A percentile compares a stretch with the other conserved stretches of the same genome.
These are phyloP conservation scores for Melanerpes formicivorus DNA, from an alignment of 2,113 vertebrate species.

Conservation along the genomic window DNA sequence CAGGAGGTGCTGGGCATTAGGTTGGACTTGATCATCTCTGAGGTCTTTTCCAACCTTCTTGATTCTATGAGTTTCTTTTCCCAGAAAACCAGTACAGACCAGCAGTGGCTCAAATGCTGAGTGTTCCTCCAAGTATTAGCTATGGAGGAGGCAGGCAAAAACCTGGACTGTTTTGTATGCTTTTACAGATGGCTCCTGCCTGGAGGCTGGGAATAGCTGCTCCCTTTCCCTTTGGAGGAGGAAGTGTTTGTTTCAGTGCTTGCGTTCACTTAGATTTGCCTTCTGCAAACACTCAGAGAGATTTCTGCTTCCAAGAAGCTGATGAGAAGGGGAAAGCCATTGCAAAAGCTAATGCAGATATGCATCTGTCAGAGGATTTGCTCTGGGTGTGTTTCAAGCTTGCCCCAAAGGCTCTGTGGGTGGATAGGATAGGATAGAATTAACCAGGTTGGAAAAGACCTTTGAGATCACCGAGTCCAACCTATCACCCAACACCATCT, in stretches of 20 bases:
- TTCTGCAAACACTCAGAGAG: background rate
- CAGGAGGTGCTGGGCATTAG: no score
- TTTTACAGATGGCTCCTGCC: background rate
- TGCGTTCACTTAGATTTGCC: background rate
- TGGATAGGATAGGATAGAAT: no score
- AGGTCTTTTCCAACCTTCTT: no score
- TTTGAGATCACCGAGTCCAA: no score
- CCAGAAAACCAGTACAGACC: background rate
- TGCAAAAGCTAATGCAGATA: background rate
- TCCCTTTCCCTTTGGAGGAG: background rate
- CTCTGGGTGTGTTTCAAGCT: background rate
- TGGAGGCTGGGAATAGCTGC: background rate
- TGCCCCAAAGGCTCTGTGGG: background rate
- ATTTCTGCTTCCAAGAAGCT: background rate
- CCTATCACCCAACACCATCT: no score
- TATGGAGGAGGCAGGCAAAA: background rate
- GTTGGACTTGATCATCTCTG: no score
- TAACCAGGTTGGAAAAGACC: no score
- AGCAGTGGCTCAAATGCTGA: background rate
- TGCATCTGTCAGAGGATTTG: background rate
- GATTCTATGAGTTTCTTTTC: background rate
- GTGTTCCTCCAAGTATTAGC: background rate
- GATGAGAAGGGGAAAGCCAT: background rate
- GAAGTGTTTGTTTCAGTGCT: accelerated
- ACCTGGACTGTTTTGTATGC: background rate